Percentiles rank a stretch among this genome's conserved stretches.
Evolutionary conservation across 2,113 vertebrate species (phyloP).

Genomic region (Ovis aries): ARS-UI_Ramb_v3.0 NC_056067.1:5877001-5877500

Average conservation of each 20-base stretch:
- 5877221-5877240: constrained; percentile 65
- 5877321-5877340: constrained; percentile 72
- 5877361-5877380: background rate
- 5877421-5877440: background rate
- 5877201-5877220: constrained; percentile 64
- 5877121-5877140: constrained; percentile 54
- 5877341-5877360: constrained; percentile 63
- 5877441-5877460: background rate
- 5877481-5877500: fast-evolving
- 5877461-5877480: background rate
- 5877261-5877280: constrained; percentile 71
- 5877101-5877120: constrained; percentile 53
- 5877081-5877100: background rate
- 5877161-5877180: constrained; percentile 14
- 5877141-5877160: constrained; percentile 39
- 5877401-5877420: background rate
- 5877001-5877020: background rate
- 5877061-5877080: background rate
- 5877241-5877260: constrained; percentile 26
- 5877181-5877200: constrained; percentile 61
- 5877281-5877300: constrained; percentile 77
- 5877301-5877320: constrained; percentile 75
- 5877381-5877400: background rate
- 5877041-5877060: background rate
- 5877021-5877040: constrained; percentile 27